Evolutionary conservation across 2,113 vertebrate species (phyloP).

Genomic region (Peromyscus leucopus): DNA sequence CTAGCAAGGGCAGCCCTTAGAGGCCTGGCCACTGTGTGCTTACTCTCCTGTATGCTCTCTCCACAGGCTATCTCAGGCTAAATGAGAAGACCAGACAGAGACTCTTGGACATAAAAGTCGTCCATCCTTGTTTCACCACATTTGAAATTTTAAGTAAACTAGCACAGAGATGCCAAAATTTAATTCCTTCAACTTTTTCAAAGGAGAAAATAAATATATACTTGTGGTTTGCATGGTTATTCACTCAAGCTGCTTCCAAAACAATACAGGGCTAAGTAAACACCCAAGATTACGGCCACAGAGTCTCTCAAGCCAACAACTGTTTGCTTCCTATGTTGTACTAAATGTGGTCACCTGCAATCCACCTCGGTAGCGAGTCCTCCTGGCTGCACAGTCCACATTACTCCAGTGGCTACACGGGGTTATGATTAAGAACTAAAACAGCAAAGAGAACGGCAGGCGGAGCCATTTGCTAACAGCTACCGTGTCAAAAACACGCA

Average conservation of each 20-base stretch:
- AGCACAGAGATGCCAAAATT: background rate
- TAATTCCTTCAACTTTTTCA: background rate
- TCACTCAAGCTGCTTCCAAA: background rate
- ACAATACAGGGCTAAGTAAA: constrained; percentile 34
- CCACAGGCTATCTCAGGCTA: background rate
- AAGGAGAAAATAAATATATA: constrained; percentile 18
- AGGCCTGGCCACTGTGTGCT: background rate
- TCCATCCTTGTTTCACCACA: background rate
- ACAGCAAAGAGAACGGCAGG: constrained; percentile 36
- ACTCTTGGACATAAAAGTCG: background rate
- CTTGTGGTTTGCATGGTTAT: background rate
- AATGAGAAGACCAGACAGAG: background rate
- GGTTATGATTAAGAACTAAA: constrained; percentile 35
- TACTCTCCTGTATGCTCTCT: background rate
- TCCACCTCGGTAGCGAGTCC: background rate
- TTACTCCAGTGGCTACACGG: constrained; percentile 24
- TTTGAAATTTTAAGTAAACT: constrained; percentile 40
- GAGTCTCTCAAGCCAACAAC: background rate
- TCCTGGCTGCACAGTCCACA: constrained; percentile 22
- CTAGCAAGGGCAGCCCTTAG: background rate
- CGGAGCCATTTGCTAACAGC: constrained; percentile 27
- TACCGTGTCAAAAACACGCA: constrained; percentile 38
- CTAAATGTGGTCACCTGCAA: constrained; percentile 27
- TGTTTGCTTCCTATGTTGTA: background rate
- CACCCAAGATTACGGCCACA: background rate